A percentile compares a stretch with the other conserved stretches of the same genome.
Conservation (phyloP, 2,113 vertebrate species). For the Chloebia gouldiae region DNA sequence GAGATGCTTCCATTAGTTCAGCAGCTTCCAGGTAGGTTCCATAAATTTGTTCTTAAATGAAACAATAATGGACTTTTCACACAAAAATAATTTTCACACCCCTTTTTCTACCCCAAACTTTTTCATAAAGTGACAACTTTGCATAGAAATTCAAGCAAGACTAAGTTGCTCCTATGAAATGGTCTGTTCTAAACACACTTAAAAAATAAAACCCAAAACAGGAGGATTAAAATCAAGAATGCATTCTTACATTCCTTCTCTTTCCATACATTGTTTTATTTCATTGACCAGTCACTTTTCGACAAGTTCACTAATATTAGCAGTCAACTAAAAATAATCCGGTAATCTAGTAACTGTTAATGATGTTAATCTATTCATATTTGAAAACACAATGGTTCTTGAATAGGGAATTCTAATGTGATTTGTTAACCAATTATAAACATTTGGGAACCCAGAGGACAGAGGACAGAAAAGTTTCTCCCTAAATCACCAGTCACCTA, state of each 20-base stretch:
- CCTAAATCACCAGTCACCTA: neutral
- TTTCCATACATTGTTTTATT: neutral
- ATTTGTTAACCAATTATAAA: neutral
- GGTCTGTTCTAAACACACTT: neutral
- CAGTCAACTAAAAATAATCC: neutral
- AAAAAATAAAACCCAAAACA: neutral
- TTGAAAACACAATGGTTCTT: neutral
- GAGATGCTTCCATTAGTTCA: slow-evolving; percentile 18
- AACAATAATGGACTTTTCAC: neutral
- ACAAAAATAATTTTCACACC: neutral
- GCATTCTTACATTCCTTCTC: neutral
- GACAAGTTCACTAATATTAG: neutral
- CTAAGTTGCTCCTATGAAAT: neutral
- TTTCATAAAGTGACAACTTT: neutral
- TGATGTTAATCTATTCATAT: neutral
- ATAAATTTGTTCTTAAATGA: neutral
- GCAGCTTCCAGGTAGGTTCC: neutral
- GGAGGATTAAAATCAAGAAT: neutral
- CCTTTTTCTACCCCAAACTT: neutral
- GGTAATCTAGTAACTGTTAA: neutral
- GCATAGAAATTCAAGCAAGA: neutral
- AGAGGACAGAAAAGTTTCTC: neutral
- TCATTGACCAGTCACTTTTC: neutral
- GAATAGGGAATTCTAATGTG: neutral
- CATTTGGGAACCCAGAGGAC: neutral